Base-by-base conservation (phyloP, 2,888 invertebrate genomes). In the Drosophila subsilvestris region DNA sequence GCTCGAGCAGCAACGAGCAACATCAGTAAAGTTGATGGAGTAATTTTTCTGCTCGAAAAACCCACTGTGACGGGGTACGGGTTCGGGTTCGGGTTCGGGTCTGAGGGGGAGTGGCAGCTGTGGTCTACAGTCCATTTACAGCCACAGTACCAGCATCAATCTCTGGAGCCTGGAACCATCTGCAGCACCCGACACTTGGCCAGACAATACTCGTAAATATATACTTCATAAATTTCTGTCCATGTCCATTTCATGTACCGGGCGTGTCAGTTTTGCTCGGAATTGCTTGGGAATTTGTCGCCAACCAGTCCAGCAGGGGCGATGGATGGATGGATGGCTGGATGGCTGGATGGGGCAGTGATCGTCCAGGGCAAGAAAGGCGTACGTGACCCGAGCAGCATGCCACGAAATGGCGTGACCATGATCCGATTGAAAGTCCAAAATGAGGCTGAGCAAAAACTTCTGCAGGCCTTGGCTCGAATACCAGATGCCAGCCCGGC, bases 171-270 rank as follows among this genome's bases (percentile, higher is more conserved):
- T 32, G 12, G 12, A 5, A 32, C 32, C 32, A 14, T 32, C 32
- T 14, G 32, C 14, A 32, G 12, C 32, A 14, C 32, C 12, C 22
- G 32, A 32, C 63, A 67, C 8, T 62, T 62, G 62, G 18, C 50
- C 22, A 45, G 32, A 27, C 63, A 56, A 61, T 75, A 75, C 22
- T 22, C 22, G 6, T 25, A 25, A 80, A 78, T 78, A 25, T 78
- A 78, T 78, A 60, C 57, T 50, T 59, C 44, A 65, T 77, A 65
- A 78, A 75, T 80, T 48, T 48, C 37, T 37, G 5, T 2, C 20
- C 17, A 14, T n/a, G n/a, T n/a, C n/a, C n/a, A n/a, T n/a, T 14
- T 22, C 3, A 14, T 12, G 32, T 12, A 1, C 59, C 10, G 45
- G 57, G 22, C n/a, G 12, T 8, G 22, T 12, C 9, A n/a, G 32